These are phyloP conservation scores for Xestia sexstrigata DNA, from an alignment of 2,888 invertebrate genomes.

Conservation along the genomic window DNA sequence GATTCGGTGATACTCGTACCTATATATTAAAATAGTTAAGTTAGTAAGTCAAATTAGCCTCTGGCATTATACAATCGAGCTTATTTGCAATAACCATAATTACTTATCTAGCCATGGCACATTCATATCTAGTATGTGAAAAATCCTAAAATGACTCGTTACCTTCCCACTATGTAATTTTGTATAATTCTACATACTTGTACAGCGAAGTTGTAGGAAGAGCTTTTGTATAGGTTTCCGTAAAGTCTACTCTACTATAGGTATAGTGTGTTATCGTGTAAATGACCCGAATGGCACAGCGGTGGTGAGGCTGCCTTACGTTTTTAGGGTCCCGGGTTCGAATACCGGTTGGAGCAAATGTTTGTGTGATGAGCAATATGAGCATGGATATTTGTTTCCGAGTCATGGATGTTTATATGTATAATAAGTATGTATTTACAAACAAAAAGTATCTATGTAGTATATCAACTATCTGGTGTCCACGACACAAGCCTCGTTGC, in stretches of 20 bases:
- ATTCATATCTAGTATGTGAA: constrained; percentile 19
- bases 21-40: neutral
- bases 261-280: neutral
- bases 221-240: neutral
- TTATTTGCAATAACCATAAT: neutral
- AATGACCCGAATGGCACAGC: no score
- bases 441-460: no score
- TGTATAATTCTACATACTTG: neutral
- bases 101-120: constrained; percentile 23
- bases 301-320: no score
- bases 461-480: no score
- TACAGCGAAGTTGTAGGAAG: neutral
- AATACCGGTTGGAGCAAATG: no score
- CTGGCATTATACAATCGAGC: constrained; percentile 20
- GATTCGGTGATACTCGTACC: neutral
- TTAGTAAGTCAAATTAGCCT: constrained; percentile 13
- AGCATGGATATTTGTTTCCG: no score
- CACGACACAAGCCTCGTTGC: no score
- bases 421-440: no score
- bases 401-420: no score
- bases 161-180: neutral
- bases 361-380: no score
- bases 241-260: neutral
- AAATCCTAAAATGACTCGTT: constrained; percentile 1
- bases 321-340: no score